Evolutionary conservation across 2,797 vertebrate species (phyloP).

Genomic region (Pseudochirops cupreus): DNA sequence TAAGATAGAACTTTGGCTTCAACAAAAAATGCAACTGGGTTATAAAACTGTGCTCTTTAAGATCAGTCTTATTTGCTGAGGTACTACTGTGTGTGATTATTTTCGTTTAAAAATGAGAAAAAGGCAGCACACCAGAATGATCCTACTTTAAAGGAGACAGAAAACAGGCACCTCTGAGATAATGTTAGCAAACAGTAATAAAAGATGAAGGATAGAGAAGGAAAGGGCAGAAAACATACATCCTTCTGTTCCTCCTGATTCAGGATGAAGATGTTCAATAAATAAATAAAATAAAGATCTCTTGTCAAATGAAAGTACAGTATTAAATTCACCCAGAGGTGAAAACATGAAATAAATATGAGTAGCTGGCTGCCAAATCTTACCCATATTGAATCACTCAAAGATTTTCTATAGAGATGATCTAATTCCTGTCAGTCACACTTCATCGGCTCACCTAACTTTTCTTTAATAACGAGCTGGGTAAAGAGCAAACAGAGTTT

Average conservation of each 20-base stretch:
- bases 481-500: conserved; percentile 64
- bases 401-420: conserved; percentile 27
- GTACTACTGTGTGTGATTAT: not conserved
- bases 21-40: conserved; percentile 12
- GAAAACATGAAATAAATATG: conserved; percentile 55
- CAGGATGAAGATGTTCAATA: conserved; percentile 5
- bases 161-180: conserved; percentile 29
- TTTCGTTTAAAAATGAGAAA: conserved; percentile 40
- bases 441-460: not conserved
- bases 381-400: conserved; percentile 33
- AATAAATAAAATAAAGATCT: conserved; percentile 32
- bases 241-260: not conserved
- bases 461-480: conserved; percentile 32
- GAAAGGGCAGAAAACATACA: conserved; percentile 21
- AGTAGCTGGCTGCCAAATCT: conserved; percentile 25
- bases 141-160: conserved; percentile 41
- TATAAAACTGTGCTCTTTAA: not conserved
- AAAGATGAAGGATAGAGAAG: not conserved
- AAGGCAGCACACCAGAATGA: not conserved
- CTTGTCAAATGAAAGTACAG: conserved; percentile 23
- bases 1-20: not conserved
- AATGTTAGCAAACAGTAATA: not conserved
- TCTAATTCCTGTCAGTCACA: conserved; percentile 20
- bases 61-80: not conserved
- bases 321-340: conserved; percentile 25